phyloP scores from a whole-genome alignment of 2,113 vertebrate species.

The Thunnus maccoyii region DNA sequence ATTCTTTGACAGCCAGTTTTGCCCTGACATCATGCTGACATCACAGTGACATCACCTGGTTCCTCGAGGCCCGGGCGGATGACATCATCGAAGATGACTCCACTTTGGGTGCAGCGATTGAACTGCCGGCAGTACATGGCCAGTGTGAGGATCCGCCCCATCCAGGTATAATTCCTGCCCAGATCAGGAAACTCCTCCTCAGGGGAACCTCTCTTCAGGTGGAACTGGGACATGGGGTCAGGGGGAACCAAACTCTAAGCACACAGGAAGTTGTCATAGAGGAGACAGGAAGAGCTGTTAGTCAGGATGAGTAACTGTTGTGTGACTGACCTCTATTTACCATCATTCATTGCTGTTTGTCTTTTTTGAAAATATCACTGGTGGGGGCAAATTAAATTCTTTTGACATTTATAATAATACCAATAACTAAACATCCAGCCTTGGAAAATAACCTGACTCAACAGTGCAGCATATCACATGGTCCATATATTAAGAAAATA shows the following conservation, averaged over 20 bases:
- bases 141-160: slow-evolving; percentile 79
- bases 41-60: slow-evolving; percentile 65
- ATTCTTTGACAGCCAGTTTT: too few relatives aligned
- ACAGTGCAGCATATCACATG: too few relatives aligned
- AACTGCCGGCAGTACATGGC: slow-evolving; percentile 83
- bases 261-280: slow-evolving; percentile 18
- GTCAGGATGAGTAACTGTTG: background rate
- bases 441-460: too few relatives aligned
- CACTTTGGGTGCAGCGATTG: slow-evolving; percentile 79
- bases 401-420: too few relatives aligned
- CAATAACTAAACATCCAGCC: too few relatives aligned
- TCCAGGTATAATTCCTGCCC: slow-evolving; percentile 75
- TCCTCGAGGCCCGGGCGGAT: slow-evolving; percentile 84
- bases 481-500: too few relatives aligned
- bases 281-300: background rate
- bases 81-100: slow-evolving; percentile 84
- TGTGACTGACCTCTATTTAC: too few relatives aligned
- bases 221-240: slow-evolving; percentile 78
- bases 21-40: background rate
- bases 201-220: slow-evolving; percentile 75
- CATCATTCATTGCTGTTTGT: too few relatives aligned
- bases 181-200: slow-evolving; percentile 84
- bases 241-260: slow-evolving; percentile 70
- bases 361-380: too few relatives aligned
- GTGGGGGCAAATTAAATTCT: too few relatives aligned